Base-by-base conservation (phyloP, 2,888 invertebrate species). In the Asteroscopus sphinx region DNA sequence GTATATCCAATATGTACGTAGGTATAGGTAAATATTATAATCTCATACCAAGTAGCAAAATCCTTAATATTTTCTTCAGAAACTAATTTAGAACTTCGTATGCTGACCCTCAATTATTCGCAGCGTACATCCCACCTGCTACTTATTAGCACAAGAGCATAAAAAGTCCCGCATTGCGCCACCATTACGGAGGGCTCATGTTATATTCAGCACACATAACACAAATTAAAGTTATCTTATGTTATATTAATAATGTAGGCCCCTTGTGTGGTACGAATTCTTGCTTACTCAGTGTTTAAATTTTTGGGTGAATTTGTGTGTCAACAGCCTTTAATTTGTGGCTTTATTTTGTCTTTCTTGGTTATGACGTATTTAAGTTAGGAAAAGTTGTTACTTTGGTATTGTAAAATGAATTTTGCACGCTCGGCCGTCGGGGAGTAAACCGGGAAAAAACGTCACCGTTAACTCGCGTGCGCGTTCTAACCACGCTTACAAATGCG, bases 141-240 rank as follows among this genome's bases (percentile, higher is more conserved):
- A 47, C 53, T 71, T 75, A 77, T 75, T 68, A 74, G 47, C 40
- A 36, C 47, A 11, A 48, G 28, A 49, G 42, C 48, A 63, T 66
- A 77, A 79, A 79, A 77, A 75, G 66, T 79, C 60, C 73, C 82
- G 82, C 82, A 82, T 42, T 82, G 82, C 82, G 83, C 67, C 48
- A 62, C 48, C 62, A 63, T 59, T 63, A 65, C 49, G 48, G 28
- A 36, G 40, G 32, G 0, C 81, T 81, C 76, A 82, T 82, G 79
- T 73, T 66, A 73, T 74, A 82, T 82, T 82, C 81, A 81, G 59
- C 67, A 66, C 73, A 74, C 73, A 74, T 70, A 75, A 68, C 65
- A 71, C 68, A 80, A 82, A 82, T 82, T 82, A 78, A 79, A 81
- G 76, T 76, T 76, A 82, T 77, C 75, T 71, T 75, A 69, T 67